Base-by-base conservation (phyloP, 2,113 vertebrate genomes). In the Notarius lentiginosus region DNA sequence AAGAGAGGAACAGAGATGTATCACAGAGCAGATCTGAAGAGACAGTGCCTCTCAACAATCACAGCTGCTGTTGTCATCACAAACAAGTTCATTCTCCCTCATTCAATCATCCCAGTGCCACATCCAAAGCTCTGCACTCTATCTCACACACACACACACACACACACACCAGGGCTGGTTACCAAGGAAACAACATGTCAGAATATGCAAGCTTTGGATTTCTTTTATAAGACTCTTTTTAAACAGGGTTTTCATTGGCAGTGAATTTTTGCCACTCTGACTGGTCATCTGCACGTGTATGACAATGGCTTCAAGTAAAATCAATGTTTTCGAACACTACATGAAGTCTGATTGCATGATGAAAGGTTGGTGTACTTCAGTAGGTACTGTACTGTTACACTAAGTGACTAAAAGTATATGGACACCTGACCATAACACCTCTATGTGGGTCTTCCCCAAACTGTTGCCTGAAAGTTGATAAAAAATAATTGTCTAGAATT, bases 141-240 rank as follows among this genome's bases (percentile, higher is more conserved):
- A 18, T 30, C 79, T 82, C 20, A 56, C 60, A n/a, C 84, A 86
- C 22, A 58, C 24, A 51, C 51, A 79, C 24, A 24, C 83, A 77
- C 41, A 65, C 17, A 49, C 68, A 14, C 55, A 47, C 63, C 60
- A 61, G 63, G 60, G 17, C 82, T 72, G 41, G 87, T 88, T 88
- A 60, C 82, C 60, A 72, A 82, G 87, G 87, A 86, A 86, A 88
- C 83, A 73, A 53, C 51, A 63, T 3, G 17, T 85, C 77, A 88
- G 55, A 82, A 76, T 58, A 70, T 55, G 84, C 56, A 49, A 82
- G 68, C n/a, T 81, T 73, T 51, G 30, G 41, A 53, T 86, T 82
- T 86, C 68, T 51, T 65, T 34, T 72, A 61, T 49, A 82, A 58
- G 49, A 65, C 61, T 22, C 18, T 65, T 53, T 85, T 76, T 85